phyloP scores from a whole-genome alignment of 2,797 vertebrate genomes.

The Pterois miles region DNA sequence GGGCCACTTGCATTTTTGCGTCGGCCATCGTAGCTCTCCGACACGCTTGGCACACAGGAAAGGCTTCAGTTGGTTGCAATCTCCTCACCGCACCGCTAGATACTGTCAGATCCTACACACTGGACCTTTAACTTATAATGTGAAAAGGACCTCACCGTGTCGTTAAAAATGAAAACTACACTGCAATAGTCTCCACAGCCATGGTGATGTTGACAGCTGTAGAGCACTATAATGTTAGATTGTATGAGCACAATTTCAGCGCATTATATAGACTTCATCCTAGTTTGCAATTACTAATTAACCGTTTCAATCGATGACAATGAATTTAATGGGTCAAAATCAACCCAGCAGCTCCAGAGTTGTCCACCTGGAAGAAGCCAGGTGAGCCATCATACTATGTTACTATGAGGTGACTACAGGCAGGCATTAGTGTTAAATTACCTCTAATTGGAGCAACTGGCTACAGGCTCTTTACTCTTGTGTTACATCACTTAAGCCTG shows the following conservation, averaged over 20 bases:
- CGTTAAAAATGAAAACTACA: background rate
- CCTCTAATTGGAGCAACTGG: constrained; percentile 23
- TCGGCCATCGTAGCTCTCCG: too few relatives aligned
- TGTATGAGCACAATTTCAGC: background rate
- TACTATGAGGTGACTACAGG: background rate
- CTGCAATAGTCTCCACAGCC: background rate
- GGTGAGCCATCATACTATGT: background rate
- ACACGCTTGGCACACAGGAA: too few relatives aligned
- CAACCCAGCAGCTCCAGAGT: background rate
- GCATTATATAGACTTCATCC: background rate
- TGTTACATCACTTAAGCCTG: constrained; percentile 33
- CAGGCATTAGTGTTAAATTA: constrained; percentile 3
- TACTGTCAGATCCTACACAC: background rate
- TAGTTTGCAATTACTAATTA: background rate
- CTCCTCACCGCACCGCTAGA: background rate
- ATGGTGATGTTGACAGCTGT: background rate
- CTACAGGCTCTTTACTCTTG: constrained; percentile 5
- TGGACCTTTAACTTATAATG: background rate
- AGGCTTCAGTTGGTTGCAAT: too few relatives aligned
- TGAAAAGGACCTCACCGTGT: background rate
- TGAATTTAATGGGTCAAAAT: constrained; percentile 1
- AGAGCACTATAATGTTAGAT: background rate
- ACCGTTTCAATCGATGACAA: background rate
- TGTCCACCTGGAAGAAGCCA: background rate
- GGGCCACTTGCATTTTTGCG: too few relatives aligned